phyloP scores from a whole-genome alignment of 2,888 invertebrate genomes.

The Cryptocheilus praepositus region DNA sequence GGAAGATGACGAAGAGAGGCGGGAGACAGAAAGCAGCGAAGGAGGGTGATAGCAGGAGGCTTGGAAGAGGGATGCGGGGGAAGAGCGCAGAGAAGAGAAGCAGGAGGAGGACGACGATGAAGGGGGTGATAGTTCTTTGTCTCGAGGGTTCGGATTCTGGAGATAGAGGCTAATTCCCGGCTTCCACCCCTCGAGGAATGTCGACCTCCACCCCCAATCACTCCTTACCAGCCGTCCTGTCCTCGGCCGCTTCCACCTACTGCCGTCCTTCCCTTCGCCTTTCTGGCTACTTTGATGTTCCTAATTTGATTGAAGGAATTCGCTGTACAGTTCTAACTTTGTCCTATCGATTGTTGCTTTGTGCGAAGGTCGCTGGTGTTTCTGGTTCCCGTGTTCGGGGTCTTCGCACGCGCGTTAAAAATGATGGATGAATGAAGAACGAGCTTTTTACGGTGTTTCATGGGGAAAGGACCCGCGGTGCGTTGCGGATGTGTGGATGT shows the following conservation, averaged over 20 bases:
- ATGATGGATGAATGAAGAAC: no score
- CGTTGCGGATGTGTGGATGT: no score
- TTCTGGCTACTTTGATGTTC: conserved; percentile 73
- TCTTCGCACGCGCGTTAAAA: no score
- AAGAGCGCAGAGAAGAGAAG: conserved; percentile 15
- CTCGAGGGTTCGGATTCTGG: conserved; percentile 68
- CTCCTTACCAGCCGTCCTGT: conserved; percentile 35
- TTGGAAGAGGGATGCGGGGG: conserved; percentile 8
- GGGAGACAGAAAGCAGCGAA: conserved; percentile 9
- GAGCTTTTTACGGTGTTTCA: no score
- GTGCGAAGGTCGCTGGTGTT: conserved; percentile 48
- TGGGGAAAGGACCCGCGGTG: no score
- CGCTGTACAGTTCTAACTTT: conserved; percentile 69
- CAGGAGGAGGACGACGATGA: conserved; percentile 14
- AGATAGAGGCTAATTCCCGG: conserved; percentile 74
- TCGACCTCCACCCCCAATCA: conserved; percentile 36
- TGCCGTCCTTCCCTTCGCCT: conserved; percentile 61
- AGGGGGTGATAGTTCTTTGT: conserved; percentile 62
- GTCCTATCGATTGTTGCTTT: conserved; percentile 73
- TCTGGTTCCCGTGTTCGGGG: background rate
- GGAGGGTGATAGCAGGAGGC: conserved; percentile 1
- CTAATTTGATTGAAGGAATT: conserved; percentile 75
- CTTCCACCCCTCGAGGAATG: conserved; percentile 66
- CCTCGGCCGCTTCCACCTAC: conserved; percentile 44
- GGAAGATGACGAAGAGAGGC: conserved; percentile 49